Conservation (phyloP, 2,797 vertebrate species). For the Microctenopoma lineatum region DNA sequence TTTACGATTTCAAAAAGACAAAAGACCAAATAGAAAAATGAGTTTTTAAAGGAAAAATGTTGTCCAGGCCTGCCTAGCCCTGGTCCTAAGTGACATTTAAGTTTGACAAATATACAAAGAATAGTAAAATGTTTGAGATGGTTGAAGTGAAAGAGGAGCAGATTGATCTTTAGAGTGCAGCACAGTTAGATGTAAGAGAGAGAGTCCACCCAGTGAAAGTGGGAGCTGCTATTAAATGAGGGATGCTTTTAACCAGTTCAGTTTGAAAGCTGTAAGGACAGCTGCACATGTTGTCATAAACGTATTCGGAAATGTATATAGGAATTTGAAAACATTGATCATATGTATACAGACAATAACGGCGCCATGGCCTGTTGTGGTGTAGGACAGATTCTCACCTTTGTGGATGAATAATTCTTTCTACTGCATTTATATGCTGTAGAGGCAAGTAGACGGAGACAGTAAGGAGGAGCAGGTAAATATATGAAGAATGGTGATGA, state of each 20-base stretch:
- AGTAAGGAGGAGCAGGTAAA: conserved; percentile 29
- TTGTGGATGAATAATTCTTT: conserved; percentile 55
- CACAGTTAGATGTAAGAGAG: conserved; percentile 10
- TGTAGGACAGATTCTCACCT: conserved; percentile 25
- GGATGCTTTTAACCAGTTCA: conserved; percentile 1
- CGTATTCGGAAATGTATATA: background rate
- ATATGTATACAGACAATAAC: background rate
- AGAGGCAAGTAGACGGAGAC: conserved; percentile 12
- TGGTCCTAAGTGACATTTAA: too few species aligned
- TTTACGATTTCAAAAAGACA: too few species aligned
- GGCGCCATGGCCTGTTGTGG: background rate
- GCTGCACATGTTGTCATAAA: conserved; percentile 5
- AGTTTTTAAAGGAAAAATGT: too few species aligned
- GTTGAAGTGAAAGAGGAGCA: conserved; percentile 25
- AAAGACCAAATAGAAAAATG: too few species aligned
- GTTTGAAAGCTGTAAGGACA: background rate
- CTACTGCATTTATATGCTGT: conserved; percentile 53
- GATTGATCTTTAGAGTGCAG: conserved; percentile 42
- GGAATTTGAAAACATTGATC: background rate
- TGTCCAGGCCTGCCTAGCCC: too few species aligned
- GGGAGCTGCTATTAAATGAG: conserved; percentile 15
- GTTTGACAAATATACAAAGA: conserved; percentile 19
- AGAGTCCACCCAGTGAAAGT: conserved; percentile 13
- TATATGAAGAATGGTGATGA: conserved; percentile 20
- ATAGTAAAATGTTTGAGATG: conserved; percentile 50